phyloP scores from a whole-genome alignment of 2,113 vertebrate genomes.

The Rhagologus leucostigma region DNA sequence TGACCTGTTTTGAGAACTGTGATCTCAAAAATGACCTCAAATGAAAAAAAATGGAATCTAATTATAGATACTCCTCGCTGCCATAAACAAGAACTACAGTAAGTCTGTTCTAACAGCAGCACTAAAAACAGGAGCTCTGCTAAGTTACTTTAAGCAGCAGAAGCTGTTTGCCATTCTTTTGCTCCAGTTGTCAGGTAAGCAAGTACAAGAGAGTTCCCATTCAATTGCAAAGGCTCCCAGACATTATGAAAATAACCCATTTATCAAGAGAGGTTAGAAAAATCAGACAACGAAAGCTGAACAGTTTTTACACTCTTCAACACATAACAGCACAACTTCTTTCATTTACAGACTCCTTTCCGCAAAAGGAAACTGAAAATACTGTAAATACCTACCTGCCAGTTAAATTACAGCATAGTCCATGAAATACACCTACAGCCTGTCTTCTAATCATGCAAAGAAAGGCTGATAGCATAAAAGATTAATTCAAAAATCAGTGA shows the following conservation, averaged over 20 bases:
- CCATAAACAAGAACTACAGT: neutral
- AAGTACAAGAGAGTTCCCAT: neutral
- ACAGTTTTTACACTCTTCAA: neutral
- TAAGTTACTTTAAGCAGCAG: neutral
- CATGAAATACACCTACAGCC: neutral
- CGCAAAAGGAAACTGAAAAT: neutral
- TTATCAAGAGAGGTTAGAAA: neutral
- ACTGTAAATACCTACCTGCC: neutral
- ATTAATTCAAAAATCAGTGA: neutral
- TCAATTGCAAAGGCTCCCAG: neutral
- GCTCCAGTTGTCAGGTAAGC: neutral
- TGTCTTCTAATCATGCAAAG: neutral
- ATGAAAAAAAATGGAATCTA: neutral
- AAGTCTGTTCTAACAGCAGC: neutral
- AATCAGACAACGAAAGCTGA: neutral
- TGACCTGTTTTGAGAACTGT: neutral
- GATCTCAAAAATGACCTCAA: neutral
- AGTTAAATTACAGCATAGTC: neutral
- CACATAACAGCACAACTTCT: neutral
- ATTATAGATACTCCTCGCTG: rapidly evolving
- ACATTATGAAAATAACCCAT: neutral
- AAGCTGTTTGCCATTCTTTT: neutral
- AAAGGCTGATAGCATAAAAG: neutral
- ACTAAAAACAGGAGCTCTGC: neutral
- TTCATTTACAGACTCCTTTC: neutral